Percentiles rank a stretch among this genome's conserved stretches.
phyloP scores from a whole-genome alignment of 2,888 invertebrate species.

The Sphinx pinastri region DNA sequence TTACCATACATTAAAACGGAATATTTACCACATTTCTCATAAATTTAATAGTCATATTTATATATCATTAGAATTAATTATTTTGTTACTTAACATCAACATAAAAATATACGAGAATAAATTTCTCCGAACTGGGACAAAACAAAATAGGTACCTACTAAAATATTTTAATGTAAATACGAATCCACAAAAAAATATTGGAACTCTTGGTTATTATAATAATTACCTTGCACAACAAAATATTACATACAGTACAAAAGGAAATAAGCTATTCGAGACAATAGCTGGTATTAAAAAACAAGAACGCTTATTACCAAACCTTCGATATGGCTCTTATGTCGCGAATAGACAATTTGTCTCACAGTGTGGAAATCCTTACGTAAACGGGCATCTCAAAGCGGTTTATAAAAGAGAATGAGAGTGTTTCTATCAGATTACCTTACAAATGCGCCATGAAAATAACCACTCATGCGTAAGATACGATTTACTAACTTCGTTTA shows the following conservation, averaged over 20 bases:
- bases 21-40: too few species aligned
- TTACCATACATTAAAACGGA: too few species aligned
- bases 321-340: background rate
- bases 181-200: conserved; percentile 22
- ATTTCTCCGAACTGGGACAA: background rate
- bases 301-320: conserved; percentile 29
- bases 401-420: background rate
- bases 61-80: too few species aligned
- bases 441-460: conserved; percentile 19
- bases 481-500: conserved; percentile 14
- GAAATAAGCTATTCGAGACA: conserved; percentile 35
- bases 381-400: background rate
- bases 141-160: background rate
- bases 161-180: conserved; percentile 15
- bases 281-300: conserved; percentile 33
- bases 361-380: background rate
- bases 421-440: conserved; percentile 2
- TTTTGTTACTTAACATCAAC: background rate
- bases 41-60: too few species aligned
- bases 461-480: conserved; percentile 17
- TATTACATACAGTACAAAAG: conserved; percentile 32
- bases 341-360: conserved; percentile 2
- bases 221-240: conserved; percentile 32
- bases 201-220: conserved; percentile 27
- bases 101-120: background rate